Evolutionary conservation across 2,113 vertebrate genomes (phyloP).

Genomic region (Chunga burmeisteri): DNA sequence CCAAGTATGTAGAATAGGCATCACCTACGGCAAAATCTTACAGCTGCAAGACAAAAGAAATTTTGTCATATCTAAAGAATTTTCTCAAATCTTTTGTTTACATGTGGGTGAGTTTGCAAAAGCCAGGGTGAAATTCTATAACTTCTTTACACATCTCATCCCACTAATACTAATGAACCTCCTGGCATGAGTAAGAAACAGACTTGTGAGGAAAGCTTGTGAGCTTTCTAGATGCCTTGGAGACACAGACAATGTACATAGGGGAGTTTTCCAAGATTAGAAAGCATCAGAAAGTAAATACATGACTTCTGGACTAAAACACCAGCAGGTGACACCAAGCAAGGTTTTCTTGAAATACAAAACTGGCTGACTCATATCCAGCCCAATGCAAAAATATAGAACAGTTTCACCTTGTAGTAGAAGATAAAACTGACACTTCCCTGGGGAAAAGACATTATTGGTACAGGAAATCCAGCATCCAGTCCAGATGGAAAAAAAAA

Average conservation of each 20-base stretch:
- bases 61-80: background rate
- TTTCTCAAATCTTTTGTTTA: background rate
- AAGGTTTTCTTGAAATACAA: background rate
- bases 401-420: background rate
- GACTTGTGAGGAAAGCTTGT: background rate
- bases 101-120: background rate
- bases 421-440: background rate
- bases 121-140: background rate
- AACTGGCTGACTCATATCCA: background rate
- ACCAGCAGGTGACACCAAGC: background rate
- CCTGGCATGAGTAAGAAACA: background rate
- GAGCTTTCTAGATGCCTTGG: background rate
- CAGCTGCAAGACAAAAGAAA: background rate
- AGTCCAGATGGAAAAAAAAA: background rate
- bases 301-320: background rate
- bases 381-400: background rate
- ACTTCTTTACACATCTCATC: background rate
- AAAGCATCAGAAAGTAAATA: background rate
- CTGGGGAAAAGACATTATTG: background rate
- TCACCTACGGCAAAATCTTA: background rate
- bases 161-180: background rate
- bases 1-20: background rate
- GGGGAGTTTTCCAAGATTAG: background rate
- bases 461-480: background rate
- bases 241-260: background rate